Evolutionary conservation across 2,888 invertebrate genomes (phyloP).

Genomic region (Hirtodrosophila duncani): DNA sequence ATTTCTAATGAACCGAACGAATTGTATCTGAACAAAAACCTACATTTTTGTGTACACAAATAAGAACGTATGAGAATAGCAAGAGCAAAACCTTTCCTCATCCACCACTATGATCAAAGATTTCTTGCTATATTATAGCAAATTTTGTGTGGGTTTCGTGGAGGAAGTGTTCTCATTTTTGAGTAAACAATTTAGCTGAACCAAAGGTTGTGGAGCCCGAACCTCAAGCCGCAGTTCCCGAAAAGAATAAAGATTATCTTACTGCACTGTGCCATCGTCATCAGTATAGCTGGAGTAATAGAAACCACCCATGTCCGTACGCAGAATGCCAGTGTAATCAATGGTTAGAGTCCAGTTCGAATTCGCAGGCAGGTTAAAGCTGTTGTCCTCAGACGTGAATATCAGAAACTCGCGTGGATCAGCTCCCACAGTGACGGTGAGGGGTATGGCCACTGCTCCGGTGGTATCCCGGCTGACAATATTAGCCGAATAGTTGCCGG

Average conservation of each 20-base stretch:
- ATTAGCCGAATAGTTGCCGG: constrained; percentile 34
- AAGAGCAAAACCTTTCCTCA: no score
- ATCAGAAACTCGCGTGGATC: constrained; percentile 61
- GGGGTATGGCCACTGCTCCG: neutral
- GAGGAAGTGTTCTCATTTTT: no score
- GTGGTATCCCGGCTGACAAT: constrained; percentile 37
- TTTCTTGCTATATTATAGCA: no score
- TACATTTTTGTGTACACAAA: no score
- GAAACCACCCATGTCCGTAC: constrained; percentile 83
- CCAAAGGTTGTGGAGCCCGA: neutral
- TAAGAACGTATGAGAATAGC: no score
- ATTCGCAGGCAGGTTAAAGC: constrained; percentile 40
- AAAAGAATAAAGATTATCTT: constrained; percentile 31
- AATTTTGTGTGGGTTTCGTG: no score
- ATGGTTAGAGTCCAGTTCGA: constrained; percentile 80
- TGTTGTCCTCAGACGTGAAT: constrained; percentile 25
- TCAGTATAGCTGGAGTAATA: constrained; percentile 80
- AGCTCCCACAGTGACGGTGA: constrained; percentile 11
- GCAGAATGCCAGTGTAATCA: constrained; percentile 80
- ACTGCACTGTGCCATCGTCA: constrained; percentile 50
- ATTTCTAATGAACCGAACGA: no score
- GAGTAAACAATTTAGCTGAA: constrained; percentile 9
- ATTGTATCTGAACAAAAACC: no score
- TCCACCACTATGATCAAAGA: no score
- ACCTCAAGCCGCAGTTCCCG: no score